These are phyloP conservation scores for Urocolius indicus DNA, from an alignment of 2,113 vertebrate species.

Conservation along the genomic window DNA sequence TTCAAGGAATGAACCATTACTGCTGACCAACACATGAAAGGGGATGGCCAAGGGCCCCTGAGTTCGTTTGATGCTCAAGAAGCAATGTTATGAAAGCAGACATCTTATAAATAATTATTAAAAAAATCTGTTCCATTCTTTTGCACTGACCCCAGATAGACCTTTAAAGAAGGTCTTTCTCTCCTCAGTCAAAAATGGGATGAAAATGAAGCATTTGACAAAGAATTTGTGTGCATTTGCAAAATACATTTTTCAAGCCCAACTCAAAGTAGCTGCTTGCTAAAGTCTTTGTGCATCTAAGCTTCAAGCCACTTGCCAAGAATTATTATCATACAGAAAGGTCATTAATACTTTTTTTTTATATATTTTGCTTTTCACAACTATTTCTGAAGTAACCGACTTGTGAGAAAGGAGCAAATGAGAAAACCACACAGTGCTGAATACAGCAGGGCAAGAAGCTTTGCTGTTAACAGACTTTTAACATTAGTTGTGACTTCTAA, in stretches of 20 bases:
- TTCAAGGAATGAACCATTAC: constrained; percentile 53
- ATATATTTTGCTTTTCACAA: not conserved
- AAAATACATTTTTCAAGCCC: constrained; percentile 15
- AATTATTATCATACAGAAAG: not conserved
- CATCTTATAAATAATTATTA: constrained; percentile 84
- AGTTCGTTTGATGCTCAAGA: constrained; percentile 71
- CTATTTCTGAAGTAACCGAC: not conserved
- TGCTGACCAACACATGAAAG: constrained; percentile 67
- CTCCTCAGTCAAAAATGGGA: constrained; percentile 43
- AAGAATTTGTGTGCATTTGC: constrained; percentile 4
- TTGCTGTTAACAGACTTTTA: not conserved
- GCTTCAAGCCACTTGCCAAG: not conserved
- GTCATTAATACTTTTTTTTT: not conserved
- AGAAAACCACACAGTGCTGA: not conserved
- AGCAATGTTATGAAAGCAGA: constrained; percentile 74
- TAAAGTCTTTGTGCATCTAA: not conserved
- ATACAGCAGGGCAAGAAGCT: not conserved
- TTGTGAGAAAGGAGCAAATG: not conserved
- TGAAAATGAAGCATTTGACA: constrained; percentile 50
- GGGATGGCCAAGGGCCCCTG: constrained; percentile 48
- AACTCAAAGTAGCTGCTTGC: not conserved
- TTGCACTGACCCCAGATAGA: constrained; percentile 66
- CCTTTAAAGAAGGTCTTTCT: constrained; percentile 48
- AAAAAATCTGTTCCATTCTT: constrained; percentile 78
- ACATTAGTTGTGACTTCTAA: not conserved